These are phyloP conservation scores for Mandrillus leucophaeus DNA, from an alignment of 2,113 vertebrate genomes.

Conservation along the genomic window DNA sequence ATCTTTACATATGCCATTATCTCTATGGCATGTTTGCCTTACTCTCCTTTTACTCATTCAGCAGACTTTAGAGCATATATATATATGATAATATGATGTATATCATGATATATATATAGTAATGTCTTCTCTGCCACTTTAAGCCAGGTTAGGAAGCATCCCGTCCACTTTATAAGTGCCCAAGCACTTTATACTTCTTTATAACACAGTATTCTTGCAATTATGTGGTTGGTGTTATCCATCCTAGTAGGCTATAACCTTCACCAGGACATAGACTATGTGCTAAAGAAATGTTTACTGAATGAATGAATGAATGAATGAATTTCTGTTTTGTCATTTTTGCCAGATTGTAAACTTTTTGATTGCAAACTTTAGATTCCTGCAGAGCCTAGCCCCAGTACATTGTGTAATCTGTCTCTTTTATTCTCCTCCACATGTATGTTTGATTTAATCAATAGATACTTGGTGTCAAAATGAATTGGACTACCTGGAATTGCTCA, in stretches of 20 bases:
- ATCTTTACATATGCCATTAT: neutral
- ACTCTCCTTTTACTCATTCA: neutral
- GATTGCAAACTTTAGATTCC: neutral
- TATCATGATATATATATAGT: neutral
- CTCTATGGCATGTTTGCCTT: neutral
- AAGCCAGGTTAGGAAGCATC: neutral
- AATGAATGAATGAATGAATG: neutral
- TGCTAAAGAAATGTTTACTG: constrained; percentile 28
- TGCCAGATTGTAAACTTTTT: constrained; percentile 16
- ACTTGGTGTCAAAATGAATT: constrained; percentile 29
- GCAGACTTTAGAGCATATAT: constrained; percentile 10
- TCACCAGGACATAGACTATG: neutral
- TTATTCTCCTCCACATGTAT: neutral
- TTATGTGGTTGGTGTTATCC: neutral
- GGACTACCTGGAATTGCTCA: neutral
- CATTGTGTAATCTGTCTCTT: neutral
- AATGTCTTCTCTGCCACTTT: constrained; percentile 4
- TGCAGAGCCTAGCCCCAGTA: neutral
- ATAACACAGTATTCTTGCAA: neutral
- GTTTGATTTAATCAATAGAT: constrained; percentile 26
- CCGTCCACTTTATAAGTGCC: neutral
- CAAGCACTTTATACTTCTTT: neutral
- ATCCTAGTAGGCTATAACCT: neutral
- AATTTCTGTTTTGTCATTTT: neutral
- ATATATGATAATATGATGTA: no score